phyloP scores from a whole-genome alignment of 2,113 vertebrate genomes.

The Trochalopteron elliotii region DNA sequence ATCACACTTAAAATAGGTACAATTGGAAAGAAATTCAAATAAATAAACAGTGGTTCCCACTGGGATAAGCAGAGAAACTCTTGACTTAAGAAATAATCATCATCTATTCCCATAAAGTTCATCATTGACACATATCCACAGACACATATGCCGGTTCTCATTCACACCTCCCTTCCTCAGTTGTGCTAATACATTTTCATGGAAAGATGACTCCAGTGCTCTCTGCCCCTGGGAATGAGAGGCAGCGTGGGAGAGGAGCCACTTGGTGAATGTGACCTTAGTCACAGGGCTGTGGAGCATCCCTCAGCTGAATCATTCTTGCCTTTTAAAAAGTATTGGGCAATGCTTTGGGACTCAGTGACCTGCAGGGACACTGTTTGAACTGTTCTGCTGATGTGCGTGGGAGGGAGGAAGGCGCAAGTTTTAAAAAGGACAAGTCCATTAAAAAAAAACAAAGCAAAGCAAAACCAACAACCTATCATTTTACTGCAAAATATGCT shows the following conservation, averaged over 20 bases:
- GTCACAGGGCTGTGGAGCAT: background rate
- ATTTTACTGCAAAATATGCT: background rate
- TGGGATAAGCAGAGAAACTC: background rate
- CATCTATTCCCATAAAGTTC: background rate
- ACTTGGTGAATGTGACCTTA: background rate
- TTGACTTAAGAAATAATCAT: background rate
- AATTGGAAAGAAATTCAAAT: background rate
- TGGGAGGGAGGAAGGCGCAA: background rate
- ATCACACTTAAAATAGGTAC: background rate
- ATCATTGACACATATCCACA: background rate
- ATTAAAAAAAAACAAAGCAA: background rate
- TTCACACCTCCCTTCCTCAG: background rate
- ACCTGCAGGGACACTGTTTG: background rate
- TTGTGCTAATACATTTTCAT: accelerated
- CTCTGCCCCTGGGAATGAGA: background rate
- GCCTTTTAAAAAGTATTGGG: background rate
- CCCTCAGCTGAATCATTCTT: background rate
- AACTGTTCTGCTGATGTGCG: background rate
- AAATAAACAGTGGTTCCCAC: background rate
- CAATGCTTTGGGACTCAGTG: background rate
- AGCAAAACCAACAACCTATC: background rate
- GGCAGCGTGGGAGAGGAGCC: background rate
- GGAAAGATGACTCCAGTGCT: background rate
- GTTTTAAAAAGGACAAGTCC: background rate
- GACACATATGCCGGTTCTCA: background rate